Evolutionary conservation across 2,888 invertebrate genomes (phyloP).

Genomic region (Therioaphis trifolii): DNA sequence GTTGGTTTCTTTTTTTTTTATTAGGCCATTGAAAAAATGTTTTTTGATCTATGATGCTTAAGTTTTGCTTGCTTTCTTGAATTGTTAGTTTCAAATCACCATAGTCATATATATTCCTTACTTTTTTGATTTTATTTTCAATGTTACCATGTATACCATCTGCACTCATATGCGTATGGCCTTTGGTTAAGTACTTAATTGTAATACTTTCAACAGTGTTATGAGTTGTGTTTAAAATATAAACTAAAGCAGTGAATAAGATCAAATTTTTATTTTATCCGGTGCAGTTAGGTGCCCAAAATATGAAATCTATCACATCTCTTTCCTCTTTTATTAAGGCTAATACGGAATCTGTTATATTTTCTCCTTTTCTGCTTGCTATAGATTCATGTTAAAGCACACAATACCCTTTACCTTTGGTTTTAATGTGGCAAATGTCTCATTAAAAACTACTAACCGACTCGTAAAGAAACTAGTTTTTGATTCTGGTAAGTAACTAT

Average conservation of each 20-base stretch:
- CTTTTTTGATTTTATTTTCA: background rate
- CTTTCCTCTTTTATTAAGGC: no score
- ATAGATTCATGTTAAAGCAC: background rate
- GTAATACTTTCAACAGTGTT: background rate
- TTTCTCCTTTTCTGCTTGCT: background rate
- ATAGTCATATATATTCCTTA: no score
- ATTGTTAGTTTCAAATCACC: background rate
- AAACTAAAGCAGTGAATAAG: background rate
- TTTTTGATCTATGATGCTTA: background rate
- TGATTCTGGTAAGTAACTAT: background rate
- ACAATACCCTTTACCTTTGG: background rate
- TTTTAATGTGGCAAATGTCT: background rate
- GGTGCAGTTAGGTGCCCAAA: background rate
- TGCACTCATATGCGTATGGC: background rate
- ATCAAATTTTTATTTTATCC: background rate
- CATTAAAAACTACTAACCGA: background rate
- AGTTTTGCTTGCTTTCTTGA: background rate
- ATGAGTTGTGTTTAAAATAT: background rate
- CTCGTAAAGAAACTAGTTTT: background rate
- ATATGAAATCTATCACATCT: background rate
- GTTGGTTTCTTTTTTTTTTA: background rate
- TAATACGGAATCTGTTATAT: no score
- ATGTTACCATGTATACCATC: background rate
- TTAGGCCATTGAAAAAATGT: background rate
- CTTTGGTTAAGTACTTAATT: conserved; percentile 8